Base-by-base conservation (phyloP, 2,797 vertebrate genomes). In the Otolemur crassicaudatus region DNA sequence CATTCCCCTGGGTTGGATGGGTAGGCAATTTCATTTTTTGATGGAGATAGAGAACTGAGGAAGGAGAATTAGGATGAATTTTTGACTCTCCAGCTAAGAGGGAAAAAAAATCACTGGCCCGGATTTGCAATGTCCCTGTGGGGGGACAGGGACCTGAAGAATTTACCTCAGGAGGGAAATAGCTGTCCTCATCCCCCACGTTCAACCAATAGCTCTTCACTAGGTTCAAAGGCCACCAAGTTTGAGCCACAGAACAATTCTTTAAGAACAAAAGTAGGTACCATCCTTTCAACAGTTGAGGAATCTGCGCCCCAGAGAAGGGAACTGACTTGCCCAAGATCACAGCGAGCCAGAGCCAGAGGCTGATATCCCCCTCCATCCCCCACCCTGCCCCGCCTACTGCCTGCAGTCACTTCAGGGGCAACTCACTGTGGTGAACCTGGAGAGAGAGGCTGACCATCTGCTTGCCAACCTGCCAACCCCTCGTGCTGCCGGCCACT, bases 51-150 rank as follows among this genome's bases (percentile, higher is more conserved):
- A 91, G 75, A 81, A 29, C 61, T 8, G 23, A 73, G 37, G 40
- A 81, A 83, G 53, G 85, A 87, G 25, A 91, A 83, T 72, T 43
- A 20, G 58, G 80, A 75, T 31, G 73, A 93, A 86, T 23, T 69
- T 83, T 43, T 53, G 22, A 23, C 23, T 46, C 40, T 13, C 7
- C 10, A 8, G 46, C n/a, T 27, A 23, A 8, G 22, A 97, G 37
- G 73, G 37, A 72, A 53, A 53, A 58, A 72, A 88, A 69, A 20
- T 23, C n/a, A 31, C 53, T 82, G 90, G 3, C n/a, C 75, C 65
- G 80, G 65, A 83, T 60, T 23, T 63, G 25, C n/a, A 34, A 25
- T 12, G 27, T 11, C 85, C 49, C 58, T 13, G 19, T 0, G 8
- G 75, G 27, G 22, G 86, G 1, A 1, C 13, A 58, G 10, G 5